Base-by-base conservation (phyloP, 1,140 invertebrate genomes). In the Amphibalanus amphitrite region DNA sequence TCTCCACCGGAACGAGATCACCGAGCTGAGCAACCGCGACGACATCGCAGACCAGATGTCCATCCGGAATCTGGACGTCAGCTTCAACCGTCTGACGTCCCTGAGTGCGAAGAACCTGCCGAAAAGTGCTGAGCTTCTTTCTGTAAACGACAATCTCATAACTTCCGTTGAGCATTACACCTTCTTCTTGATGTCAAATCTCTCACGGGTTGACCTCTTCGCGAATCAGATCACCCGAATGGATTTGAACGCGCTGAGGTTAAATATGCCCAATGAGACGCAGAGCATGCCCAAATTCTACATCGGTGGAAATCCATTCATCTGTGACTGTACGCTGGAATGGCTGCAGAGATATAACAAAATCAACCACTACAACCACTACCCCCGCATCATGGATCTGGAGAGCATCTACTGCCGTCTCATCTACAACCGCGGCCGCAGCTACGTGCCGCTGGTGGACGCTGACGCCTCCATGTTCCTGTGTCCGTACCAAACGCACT, bases 61-160 rank as follows among this genome's bases (percentile, higher is more conserved):
- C 47, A 59, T 76, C 33, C 74, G 71, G 64, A 73, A 73, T 23
- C 71, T 76, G 25, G 75, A 76, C 68, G 72, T 74, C 25, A 76
- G 75, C 68, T 75, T 73, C 70, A 76, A 76, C 67, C 72, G 72
- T 64, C 64, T 95, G 76, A 87, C 87, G 69, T 90, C 86, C 75
- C 79, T 95, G 67, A 91, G 92, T 76, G 89, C 90, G 23, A 93
- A 93, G 79, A 90, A 92, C 23, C 88, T 94, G 74, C 91, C 92
- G 23, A 90, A 93, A 78, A 92, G 89, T 81, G 86, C 94, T 25
- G 91, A 93, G 82, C 81, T 92, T 67, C 81, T 95, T 29, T 92
- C 92, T 78, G 88, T 94, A 75, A 93, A 93, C 80, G 92, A 93
- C 81, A 94, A 95, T 81, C 87, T 89, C 75, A 90, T 93, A 71